phyloP scores from a whole-genome alignment of 2,888 invertebrate species.

The Thecophora atra region DNA sequence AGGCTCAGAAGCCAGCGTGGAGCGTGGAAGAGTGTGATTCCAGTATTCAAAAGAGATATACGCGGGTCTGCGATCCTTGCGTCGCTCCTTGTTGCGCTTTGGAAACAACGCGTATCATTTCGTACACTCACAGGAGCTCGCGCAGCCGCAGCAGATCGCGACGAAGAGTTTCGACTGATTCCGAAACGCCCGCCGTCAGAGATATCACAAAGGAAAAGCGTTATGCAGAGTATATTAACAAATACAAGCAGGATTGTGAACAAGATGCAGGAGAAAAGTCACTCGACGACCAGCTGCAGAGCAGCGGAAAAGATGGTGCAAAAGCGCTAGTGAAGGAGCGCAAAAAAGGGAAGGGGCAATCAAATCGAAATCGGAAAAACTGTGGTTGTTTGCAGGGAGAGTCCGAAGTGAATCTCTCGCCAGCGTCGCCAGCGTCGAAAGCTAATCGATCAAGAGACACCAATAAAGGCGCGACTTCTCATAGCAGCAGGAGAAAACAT shows the following conservation, averaged over 20 bases:
- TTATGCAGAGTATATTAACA: slow-evolving; percentile 30
- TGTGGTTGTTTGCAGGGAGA: too few relatives aligned
- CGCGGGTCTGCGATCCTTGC: not conserved
- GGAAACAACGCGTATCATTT: slow-evolving; percentile 43
- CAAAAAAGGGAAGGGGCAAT: too few relatives aligned
- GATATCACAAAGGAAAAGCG: slow-evolving; percentile 34
- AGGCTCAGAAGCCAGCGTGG: not conserved
- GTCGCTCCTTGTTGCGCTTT: slow-evolving; percentile 28
- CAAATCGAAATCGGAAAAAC: too few relatives aligned
- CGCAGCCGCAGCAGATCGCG: not conserved
- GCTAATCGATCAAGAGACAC: too few relatives aligned
- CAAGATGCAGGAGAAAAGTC: too few relatives aligned
- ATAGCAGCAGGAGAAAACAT: too few relatives aligned
- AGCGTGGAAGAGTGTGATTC: not conserved
- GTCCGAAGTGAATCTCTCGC: too few relatives aligned
- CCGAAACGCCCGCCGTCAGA: not conserved
- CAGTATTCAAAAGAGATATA: not conserved
- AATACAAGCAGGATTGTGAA: slow-evolving; percentile 11
- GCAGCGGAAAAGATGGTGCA: not conserved
- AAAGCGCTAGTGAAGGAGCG: too few relatives aligned
- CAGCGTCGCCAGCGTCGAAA: too few relatives aligned
- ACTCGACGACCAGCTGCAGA: too few relatives aligned
- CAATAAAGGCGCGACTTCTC: too few relatives aligned
- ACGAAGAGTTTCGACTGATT: not conserved
- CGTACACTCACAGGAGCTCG: slow-evolving; percentile 38